Conservation (phyloP, 2,797 vertebrate species). For the Buceros bicornis region DNA sequence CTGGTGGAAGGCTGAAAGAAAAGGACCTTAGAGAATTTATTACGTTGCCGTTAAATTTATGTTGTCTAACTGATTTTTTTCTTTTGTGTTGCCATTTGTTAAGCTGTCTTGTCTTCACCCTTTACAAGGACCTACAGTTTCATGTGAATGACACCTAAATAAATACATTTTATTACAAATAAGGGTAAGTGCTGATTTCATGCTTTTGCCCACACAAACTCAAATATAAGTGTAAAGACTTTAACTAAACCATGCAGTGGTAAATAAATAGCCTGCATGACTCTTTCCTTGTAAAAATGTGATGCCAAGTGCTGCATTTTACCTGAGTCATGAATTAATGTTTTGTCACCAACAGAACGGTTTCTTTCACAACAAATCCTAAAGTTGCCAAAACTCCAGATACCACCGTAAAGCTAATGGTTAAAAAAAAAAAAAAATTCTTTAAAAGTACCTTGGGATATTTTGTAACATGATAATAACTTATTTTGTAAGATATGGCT, state of each 20-base stretch:
- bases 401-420: not conserved
- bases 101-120: not conserved
- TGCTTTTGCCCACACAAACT: not conserved
- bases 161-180: not conserved
- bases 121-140: not conserved
- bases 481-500: not conserved
- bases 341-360: not conserved
- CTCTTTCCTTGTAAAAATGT: not conserved
- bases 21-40: not conserved
- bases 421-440: not conserved
- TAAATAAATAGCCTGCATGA: not conserved
- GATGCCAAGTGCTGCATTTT: not conserved
- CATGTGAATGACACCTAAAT: not conserved
- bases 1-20: not conserved
- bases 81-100: not conserved
- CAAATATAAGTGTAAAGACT: not conserved
- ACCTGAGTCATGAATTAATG: not conserved
- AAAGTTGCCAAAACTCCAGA: not conserved
- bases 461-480: not conserved
- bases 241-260: not conserved
- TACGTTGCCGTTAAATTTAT: not conserved
- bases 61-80: not conserved
- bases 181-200: not conserved
- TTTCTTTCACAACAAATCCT: not conserved
- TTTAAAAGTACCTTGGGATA: not conserved